Evolutionary conservation across 2,888 invertebrate species (phyloP), one percentile per base, ranked within the genome.

Genomic region (Encarsia formosa): DNA sequence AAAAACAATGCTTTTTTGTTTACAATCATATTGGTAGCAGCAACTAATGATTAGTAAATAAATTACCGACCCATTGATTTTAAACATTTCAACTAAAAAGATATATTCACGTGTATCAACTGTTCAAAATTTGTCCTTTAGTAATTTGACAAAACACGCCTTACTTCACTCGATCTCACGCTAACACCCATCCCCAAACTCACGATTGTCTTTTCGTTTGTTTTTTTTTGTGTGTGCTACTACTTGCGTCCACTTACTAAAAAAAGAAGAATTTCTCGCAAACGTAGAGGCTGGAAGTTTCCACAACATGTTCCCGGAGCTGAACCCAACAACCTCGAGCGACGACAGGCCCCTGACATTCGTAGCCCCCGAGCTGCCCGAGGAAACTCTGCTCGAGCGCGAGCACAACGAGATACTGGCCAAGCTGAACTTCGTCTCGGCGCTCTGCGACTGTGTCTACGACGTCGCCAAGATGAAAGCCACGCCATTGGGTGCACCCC

Each of bases 361-460:
- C 77, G 85, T 90, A 68, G 88, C 94, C 16, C 96, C 95, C 13
- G 94, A 95, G 73, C 78, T 98, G 65, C 91, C 93, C 48, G 94
- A 95, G 76, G 97, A 98, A 77, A 96, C 96, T 15, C 81, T 97
- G 41, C 83, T 97, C 67, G 94, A 94, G 85, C 87, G 90, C 70
- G 94, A 94, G 76, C 96, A 97, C 78, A 95, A 94, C 78, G 94
- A 95, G 74, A 95, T 93, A 39, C 81, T 99, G 75, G 94, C 95
- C 18, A 98, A 98, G 77, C 80, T 99, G 63, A 93, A 96, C 78
- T 99, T 98, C 78, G 95, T 98, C 59, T 79, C 95, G 66, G 94
- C 96, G 58, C 79, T 99, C 59, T 94, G 94, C 60, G 96, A 95
- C 73, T 94, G 96, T 71, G 87, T 99, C 53, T 82, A 94, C 59